A percentile compares a stretch with the other conserved stretches of the same genome.
phyloP scores from a whole-genome alignment of 2,888 invertebrate genomes.

The Dendrolimus houi region DNA sequence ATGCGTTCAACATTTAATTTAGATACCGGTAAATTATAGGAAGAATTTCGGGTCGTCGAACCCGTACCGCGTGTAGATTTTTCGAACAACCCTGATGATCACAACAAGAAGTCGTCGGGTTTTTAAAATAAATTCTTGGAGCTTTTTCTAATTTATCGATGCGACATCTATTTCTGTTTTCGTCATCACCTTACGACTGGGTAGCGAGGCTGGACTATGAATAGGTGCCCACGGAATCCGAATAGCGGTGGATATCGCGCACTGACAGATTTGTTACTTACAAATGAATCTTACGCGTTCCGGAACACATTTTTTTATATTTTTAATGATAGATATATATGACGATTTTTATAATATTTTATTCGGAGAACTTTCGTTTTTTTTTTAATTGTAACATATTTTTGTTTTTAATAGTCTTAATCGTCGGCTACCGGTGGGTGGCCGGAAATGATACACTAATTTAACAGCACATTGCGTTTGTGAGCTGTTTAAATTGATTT shows the following conservation, averaged over 20 bases:
- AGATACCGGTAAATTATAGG: conserved; percentile 41
- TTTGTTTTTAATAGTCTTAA: conserved; percentile 3
- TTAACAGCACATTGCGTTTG: background rate
- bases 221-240: conserved; percentile 44
- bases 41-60: conserved; percentile 53
- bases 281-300: conserved; percentile 44
- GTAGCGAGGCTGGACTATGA: conserved; percentile 45
- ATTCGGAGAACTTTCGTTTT: conserved; percentile 19
- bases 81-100: conserved; percentile 49
- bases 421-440: conserved; percentile 1
- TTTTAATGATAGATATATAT: conserved; percentile 37
- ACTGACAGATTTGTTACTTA: conserved; percentile 70
- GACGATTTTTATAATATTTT: conserved; percentile 9
- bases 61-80: conserved; percentile 26
- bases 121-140: conserved; percentile 47
- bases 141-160: conserved; percentile 64
- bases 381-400: conserved; percentile 3
- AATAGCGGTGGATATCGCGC: conserved; percentile 37
- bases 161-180: conserved; percentile 62
- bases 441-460: background rate
- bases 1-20: conserved; percentile 35
- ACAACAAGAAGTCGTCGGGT: conserved; percentile 49
- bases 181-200: conserved; percentile 40
- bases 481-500: background rate
- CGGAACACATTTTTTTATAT: conserved; percentile 38